A percentile compares a stretch with the other conserved stretches of the same genome.
phyloP scores from a whole-genome alignment of 53 echinoderm and acorn worm genomes.

The Luidia sarsii region DNA sequence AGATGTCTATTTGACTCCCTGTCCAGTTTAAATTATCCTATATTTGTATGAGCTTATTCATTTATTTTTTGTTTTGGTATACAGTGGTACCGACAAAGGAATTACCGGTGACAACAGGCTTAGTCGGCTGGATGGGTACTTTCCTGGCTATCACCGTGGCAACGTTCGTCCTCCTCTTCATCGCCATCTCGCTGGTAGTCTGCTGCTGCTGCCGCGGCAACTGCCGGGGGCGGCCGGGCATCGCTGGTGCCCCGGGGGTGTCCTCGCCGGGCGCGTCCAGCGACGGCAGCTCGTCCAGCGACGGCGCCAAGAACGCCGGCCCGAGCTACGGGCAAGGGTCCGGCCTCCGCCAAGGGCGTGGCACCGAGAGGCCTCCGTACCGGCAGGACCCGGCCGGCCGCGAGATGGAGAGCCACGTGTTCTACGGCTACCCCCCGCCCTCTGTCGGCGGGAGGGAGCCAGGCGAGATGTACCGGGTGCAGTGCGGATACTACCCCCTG shows the following conservation, averaged over 20 bases:
- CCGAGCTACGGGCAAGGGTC: slow-evolving; percentile 4
- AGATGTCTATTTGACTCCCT: too few species aligned
- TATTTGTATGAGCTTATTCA: too few species aligned
- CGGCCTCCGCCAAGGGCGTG: too few species aligned
- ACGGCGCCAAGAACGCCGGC: slow-evolving; percentile 10
- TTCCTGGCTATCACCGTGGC: slow-evolving; percentile 82
- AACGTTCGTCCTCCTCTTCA: slow-evolving; percentile 62
- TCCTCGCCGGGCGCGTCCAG: slow-evolving; percentile 11
- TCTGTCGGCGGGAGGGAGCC: slow-evolving; percentile 12
- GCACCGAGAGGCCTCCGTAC: too few species aligned
- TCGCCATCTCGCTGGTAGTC: slow-evolving; percentile 62
- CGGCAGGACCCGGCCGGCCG: neutral
- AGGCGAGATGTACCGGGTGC: slow-evolving; percentile 7
- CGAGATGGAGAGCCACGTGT: slow-evolving; percentile 25
- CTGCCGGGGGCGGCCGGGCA: neutral
- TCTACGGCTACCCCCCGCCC: slow-evolving; percentile 40
- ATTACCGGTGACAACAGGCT: slow-evolving; percentile 37
- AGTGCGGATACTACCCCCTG: slow-evolving; percentile 40
- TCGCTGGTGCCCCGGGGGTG: neutral
- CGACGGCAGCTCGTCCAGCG: slow-evolving; percentile 1
- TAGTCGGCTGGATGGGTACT: slow-evolving; percentile 86
- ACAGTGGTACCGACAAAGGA: slow-evolving; percentile 38
- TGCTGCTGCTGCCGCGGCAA: slow-evolving; percentile 67
- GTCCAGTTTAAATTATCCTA: too few species aligned
- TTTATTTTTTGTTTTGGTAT: too few species aligned